A percentile compares a stretch with the other conserved stretches of the same genome.
Evolutionary conservation across 1,140 invertebrate genomes (phyloP).

Genomic region (Oreohelix idahoensis): DNA sequence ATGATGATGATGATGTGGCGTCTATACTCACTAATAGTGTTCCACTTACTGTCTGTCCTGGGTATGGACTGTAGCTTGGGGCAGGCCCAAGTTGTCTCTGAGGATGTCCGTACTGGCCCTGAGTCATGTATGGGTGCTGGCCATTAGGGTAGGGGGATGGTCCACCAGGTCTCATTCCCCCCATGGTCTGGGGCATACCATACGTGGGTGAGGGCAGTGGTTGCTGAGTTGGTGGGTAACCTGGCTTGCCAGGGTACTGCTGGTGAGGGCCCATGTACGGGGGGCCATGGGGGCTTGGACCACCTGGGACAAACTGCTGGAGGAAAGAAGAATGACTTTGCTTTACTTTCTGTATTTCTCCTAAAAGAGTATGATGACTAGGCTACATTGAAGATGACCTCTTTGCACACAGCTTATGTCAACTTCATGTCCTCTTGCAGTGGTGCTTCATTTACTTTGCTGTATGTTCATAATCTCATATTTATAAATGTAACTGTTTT

Average conservation of each 20-base stretch:
- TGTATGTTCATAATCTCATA: no score
- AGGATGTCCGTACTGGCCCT: slow-evolving; percentile 56
- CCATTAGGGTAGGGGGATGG: slow-evolving; percentile 60
- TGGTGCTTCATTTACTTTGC: no score
- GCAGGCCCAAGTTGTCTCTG: slow-evolving; percentile 39
- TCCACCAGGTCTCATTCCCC: slow-evolving; percentile 59
- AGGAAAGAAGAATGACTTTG: background rate
- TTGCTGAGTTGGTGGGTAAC: slow-evolving; percentile 68
- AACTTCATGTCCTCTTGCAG: no score
- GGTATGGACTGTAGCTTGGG: slow-evolving; percentile 54
- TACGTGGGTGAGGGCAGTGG: slow-evolving; percentile 70
- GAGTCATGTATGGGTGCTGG: slow-evolving; percentile 62
- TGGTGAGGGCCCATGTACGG: slow-evolving; percentile 45
- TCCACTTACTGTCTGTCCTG: slow-evolving; percentile 47
- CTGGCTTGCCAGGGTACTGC: slow-evolving; percentile 61
- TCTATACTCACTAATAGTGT: no score
- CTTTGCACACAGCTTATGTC: no score
- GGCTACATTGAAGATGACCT: no score
- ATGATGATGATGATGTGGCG: no score
- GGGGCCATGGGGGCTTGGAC: slow-evolving; percentile 49
- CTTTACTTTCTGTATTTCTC: no score
- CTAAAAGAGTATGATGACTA: no score
- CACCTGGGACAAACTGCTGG: slow-evolving; percentile 46
- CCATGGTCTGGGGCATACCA: slow-evolving; percentile 61
- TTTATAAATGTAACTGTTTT: no score